Conservation (phyloP, 2,797 vertebrate genomes). For the Molossus alvarezi region DNA sequence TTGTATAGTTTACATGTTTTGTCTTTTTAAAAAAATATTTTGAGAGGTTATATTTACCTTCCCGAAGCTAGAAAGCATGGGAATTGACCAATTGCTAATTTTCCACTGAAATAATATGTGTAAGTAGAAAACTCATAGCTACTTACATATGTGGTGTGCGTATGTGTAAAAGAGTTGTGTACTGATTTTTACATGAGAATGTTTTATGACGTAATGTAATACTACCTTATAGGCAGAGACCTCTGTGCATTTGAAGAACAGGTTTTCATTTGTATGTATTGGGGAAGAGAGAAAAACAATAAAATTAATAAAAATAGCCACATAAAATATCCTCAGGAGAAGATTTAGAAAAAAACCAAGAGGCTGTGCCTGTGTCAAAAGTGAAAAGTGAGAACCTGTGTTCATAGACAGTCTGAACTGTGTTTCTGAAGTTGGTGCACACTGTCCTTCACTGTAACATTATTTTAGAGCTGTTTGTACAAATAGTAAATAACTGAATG, state of each 20-base stretch:
- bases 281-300: slow-evolving; percentile 87
- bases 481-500: slow-evolving; percentile 82
- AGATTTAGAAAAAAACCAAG: background rate
- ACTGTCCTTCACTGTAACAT: slow-evolving; percentile 68
- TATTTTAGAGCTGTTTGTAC: slow-evolving; percentile 76
- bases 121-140: slow-evolving; percentile 71
- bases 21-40: slow-evolving; percentile 69
- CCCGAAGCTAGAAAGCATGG: slow-evolving; percentile 50
- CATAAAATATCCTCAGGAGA: background rate
- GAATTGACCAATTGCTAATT: background rate
- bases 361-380: slow-evolving; percentile 73
- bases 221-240: slow-evolving; percentile 69
- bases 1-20: slow-evolving; percentile 58
- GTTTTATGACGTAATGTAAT: slow-evolving; percentile 81
- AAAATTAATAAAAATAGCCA: slow-evolving; percentile 88
- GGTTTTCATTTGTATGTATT: slow-evolving; percentile 86
- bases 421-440: slow-evolving; percentile 69
- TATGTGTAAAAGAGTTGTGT: slow-evolving; percentile 68
- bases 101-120: slow-evolving; percentile 53
- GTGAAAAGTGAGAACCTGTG: slow-evolving; percentile 65
- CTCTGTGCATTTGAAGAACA: slow-evolving; percentile 80
- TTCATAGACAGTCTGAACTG: slow-evolving; percentile 79
- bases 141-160: slow-evolving; percentile 31
- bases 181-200: slow-evolving; percentile 77
- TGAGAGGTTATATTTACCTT: slow-evolving; percentile 58